Base-by-base conservation (phyloP, 2,888 invertebrate genomes). In the Cosmia trapezina region DNA sequence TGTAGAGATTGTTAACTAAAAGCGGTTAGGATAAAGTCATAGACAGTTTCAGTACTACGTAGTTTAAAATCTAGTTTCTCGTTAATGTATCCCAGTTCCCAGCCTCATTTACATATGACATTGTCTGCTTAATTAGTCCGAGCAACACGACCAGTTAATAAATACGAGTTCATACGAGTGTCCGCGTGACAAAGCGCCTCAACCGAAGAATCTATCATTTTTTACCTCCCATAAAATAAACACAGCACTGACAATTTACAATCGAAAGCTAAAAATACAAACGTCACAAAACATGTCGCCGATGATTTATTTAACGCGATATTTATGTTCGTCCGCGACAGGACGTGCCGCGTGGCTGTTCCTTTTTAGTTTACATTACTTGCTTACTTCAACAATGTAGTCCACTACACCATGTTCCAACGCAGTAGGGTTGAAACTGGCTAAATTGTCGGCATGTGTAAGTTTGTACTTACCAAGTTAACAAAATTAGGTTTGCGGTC, bases 301-400 rank as follows among this genome's bases (percentile, higher is more conserved):
- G 90, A 93, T 95, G 95, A 95, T 95, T 95, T 95, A 95, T 94
- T 93, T 93, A 93, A 93, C 93, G 90, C 91, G 88, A 92, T 94
- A 94, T 94, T 94, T 94, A 93, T 94, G 93, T 94, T 90, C 82
- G 86, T 73, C 80, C 75, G 83, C 83, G 88, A 88, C 92, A 92
- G 92, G 92, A 92, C 92, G 91, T 91, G 92, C 89, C 89, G 87
- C 91, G 90, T 89, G 91, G 91, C 91, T 91, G 91, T 86, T 90
- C 89, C 88, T 89, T 90, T 90, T 91, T 88, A 88, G 91, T 91
- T 92, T 93, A 92, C 92, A 91, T 92, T 90, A 89, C 87, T 81
- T 81, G 78, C 87, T 82, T 82, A 77, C 69, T 76, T 81, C 73
- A 57, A 45, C 33, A 64, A 37, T 81, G 62, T 83, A 59, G 19